Conservation (phyloP, 2,888 invertebrate genomes). For the Cheilosia soror region DNA sequence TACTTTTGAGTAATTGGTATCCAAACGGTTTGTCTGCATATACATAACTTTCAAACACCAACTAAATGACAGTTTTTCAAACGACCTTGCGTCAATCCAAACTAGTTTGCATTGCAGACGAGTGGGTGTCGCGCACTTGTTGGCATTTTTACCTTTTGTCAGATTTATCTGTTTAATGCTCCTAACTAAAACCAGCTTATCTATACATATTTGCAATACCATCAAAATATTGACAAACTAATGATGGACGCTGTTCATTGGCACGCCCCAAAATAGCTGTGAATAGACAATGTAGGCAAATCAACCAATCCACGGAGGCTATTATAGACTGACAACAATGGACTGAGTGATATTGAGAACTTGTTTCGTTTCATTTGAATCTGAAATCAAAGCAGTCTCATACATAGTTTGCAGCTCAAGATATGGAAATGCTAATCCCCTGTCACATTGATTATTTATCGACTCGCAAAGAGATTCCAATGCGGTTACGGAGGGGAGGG, state of each 20-base stretch:
- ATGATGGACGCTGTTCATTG: conserved; percentile 10
- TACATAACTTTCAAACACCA: too few relatives aligned
- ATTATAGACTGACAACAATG: conserved; percentile 14
- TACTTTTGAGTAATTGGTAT: not conserved
- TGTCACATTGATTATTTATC: conserved; percentile 69
- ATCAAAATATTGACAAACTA: conserved; percentile 11
- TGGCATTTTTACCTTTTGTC: not conserved
- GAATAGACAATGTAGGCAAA: conserved; percentile 15
- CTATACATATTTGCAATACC: conserved; percentile 2
- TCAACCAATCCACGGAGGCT: conserved; percentile 2
- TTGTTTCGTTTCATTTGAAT: conserved; percentile 41
- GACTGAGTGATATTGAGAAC: conserved; percentile 40
- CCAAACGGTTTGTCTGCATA: too few relatives aligned
- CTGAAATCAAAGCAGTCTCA: conserved; percentile 2
- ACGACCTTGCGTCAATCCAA: conserved; percentile 24
- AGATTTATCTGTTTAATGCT: not conserved
- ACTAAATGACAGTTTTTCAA: conserved; percentile 9
- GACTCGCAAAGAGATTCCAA: conserved; percentile 51
- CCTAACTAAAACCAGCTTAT: not conserved
- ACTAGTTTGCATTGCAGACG: conserved; percentile 11
- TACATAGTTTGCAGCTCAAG: conserved; percentile 11
- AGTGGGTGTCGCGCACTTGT: not conserved
- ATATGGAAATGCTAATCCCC: conserved; percentile 60
- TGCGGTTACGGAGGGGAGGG: not conserved
- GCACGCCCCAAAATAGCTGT: conserved; percentile 53